Evolutionary conservation across 2,888 invertebrate species (phyloP).

Genomic region (Cephus sareptanus): DNA sequence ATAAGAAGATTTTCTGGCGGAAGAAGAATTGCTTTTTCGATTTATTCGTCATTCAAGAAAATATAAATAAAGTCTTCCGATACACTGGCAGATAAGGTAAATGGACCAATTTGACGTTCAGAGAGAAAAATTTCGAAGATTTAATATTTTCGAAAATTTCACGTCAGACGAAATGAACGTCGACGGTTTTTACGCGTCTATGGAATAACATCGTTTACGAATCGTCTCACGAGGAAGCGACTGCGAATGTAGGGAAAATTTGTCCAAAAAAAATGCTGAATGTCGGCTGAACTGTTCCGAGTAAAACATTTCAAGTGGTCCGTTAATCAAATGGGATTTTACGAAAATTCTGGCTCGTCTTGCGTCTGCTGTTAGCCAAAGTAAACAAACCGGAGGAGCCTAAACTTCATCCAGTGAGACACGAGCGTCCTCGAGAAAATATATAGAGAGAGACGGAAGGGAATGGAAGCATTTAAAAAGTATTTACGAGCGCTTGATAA

Average conservation of each 20-base stretch:
- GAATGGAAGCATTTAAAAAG: neutral
- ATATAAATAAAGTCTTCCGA: neutral
- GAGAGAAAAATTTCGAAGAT: neutral
- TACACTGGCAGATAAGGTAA: neutral
- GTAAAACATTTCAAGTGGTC: neutral
- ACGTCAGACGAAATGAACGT: too few relatives aligned
- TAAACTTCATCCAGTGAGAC: neutral
- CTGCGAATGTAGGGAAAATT: neutral
- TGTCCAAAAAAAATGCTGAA: neutral
- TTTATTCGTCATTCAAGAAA: neutral
- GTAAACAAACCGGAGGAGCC: neutral
- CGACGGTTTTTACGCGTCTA: too few relatives aligned
- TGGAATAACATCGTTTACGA: neutral
- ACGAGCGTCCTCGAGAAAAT: neutral
- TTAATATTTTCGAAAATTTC: neutral
- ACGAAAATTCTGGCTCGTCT: neutral
- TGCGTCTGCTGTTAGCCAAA: neutral
- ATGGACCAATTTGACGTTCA: neutral
- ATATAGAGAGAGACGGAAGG: neutral
- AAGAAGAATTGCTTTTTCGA: neutral
- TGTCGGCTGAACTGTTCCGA: neutral
- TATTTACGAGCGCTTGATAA: conserved; percentile 1
- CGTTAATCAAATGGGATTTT: conserved; percentile 3
- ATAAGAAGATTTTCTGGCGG: neutral
- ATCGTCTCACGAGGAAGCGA: too few relatives aligned